Base-by-base conservation (phyloP, 2,888 invertebrate species). In the Ctenicera cuprea region DNA sequence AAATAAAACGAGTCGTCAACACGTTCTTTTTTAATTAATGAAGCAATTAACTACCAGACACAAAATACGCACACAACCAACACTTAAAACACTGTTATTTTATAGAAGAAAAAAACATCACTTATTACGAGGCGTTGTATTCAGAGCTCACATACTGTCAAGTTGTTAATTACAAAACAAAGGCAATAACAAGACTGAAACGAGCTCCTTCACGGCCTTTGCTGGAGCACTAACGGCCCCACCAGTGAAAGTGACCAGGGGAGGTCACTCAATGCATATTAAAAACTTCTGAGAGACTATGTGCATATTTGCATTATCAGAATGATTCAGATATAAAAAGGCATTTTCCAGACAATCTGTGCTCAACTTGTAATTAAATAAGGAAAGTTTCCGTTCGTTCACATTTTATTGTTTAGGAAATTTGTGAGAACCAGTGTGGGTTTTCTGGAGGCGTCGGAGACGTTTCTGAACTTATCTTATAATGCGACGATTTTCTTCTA, bases 241-340 rank as follows among this genome's bases (percentile, higher is more conserved):
- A 77, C 77, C 77, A 79, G 79, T 77, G 79, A 79, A 79, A 79
- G 79, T 79, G 76, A 61, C 66, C 73, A 73, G 61, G 64, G 75
- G 66, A 70, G 70, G 67, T 70, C 67, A 59, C 38, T 62, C 18
- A 14, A 20, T 38, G 38, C 59, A 41, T 38, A 30, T 30, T 52
- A 26, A 5, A n/a, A 18, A 26, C 52, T 54, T n/a, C 30, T 54
- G 54, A 54, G 22, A n/a, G 54, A 54, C 26, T 30, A 54, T 30
- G 26, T 54, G 8, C 54, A 30, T 14, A 33, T 30, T 54, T 54
- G 30, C 30, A 30, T 54, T 54, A 54, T 30, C 30, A 54, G 14
- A 4, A 3, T 26, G 30, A 1, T 30, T 12, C 54, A 54, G 30
- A 54, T 26, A 12, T 14, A 26, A 20, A 50, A 50, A 22, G 22